Base-by-base conservation (phyloP, 2,888 invertebrate species). In the Nyleta sp. region DNA sequence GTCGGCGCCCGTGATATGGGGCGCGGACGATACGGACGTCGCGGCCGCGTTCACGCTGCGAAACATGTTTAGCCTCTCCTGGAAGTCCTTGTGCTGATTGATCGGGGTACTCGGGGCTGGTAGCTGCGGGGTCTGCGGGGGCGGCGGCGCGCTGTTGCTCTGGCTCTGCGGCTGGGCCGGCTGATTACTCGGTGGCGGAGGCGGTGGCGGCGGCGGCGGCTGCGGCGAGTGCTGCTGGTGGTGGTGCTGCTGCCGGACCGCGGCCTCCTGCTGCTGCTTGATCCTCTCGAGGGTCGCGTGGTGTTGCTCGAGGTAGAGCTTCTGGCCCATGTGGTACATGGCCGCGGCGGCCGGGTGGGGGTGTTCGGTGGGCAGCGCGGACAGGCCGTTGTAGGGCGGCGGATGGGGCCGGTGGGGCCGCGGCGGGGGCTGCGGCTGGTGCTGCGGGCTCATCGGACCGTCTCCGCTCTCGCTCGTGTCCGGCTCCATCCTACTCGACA, bases 401-500 rank as follows among this genome's bases (percentile, higher is more conserved):
- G 92, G 84, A 93, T 92, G 62, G 87, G 87, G 87, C 80, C 90
- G 83, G 77, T 91, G 86, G 85, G 90, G 81, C 67, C 92, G 91
- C 52, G 92, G 90, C 82, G 93, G 84, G 80, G 93, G 92, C 57
- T 89, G 92, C 28, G 92, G 92, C 81, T 82, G 85, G 78, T 83
- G 89, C 84, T 90, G 92, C 85, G 87, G 92, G 87, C 87, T 91
- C 85, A 86, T 78, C 22, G 90, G 89, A 31, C 87, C 81, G 87
- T 91, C 80, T 92, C 93, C 80, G 92, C 92, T 79, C 92, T 94
- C 86, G 91, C 91, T 84, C 90, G 92, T 82, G 91, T 92, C 85
- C 91, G 91, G 87, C 89, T 96, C 96, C 93, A 96, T 96, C 83
- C 96, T 93, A 86, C 95, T 96, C 89, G 96, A 96, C 85, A 97